Base-by-base conservation (phyloP, 2,888 invertebrate species). In the Lycocerus yunnanus region DNA sequence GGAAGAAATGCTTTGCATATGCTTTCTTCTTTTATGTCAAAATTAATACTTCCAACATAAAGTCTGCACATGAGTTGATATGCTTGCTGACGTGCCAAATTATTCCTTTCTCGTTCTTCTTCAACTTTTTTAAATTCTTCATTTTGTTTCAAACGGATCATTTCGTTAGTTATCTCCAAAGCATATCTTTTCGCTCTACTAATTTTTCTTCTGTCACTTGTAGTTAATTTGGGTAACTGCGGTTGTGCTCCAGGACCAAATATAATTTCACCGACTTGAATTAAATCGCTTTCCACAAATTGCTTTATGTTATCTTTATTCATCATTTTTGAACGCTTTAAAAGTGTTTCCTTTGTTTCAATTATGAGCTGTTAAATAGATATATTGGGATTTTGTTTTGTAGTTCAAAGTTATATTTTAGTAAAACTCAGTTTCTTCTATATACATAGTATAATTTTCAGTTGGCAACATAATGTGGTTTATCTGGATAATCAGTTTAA, bases 81-180 rank as follows among this genome's bases (percentile, higher is more conserved):
- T 5, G 27, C 27, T 11, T 43, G 27, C n/a, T 43, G 27, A n/a
- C 27, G n/a, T n/a, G 5, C 27, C 5, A 1, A 4, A 6, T 6
- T 1, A 5, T 13, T n/a, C n/a, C 5, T n/a, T 43, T 43, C 27
- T 43, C n/a, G 27, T 43, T 43, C n/a, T n/a, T 5, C n/a, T 43
- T 43, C n/a, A 43, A 43, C 0, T n/a, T 43, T 43, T 88, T 99
- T 99, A 89, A 99, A 99, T 72, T 98, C 97, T 78, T 99, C 91
- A 5, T 98, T 99, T 88, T 99, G 99, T 88, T 98, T 98, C 94
- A 98, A 97, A 20, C 99, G 91, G 78, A 99, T 99, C 94, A 98
- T 97, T 89, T 98, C 97, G 86, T 99, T 98, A 88, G 98, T 98
- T 89, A 99, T 98, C 88, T 99, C 99, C 98, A 99, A 98, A 69